These are phyloP conservation scores for Drosophila helvetica DNA, from an alignment of 2,888 invertebrate genomes.

Conservation along the genomic window DNA sequence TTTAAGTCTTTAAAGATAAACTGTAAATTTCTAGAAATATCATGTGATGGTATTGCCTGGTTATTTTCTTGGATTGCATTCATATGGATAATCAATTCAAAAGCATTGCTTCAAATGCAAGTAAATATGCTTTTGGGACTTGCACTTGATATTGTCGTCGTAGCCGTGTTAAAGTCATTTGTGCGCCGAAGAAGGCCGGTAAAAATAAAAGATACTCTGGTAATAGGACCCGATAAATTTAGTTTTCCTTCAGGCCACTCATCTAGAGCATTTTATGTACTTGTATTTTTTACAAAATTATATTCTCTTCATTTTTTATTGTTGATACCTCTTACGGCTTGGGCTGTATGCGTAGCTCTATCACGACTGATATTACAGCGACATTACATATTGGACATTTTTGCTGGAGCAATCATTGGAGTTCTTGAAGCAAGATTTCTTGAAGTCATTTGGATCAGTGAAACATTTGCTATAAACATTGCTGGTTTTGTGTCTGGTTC, in stretches of 20 bases:
- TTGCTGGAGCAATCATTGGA: conserved; percentile 90
- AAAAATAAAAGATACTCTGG: conserved; percentile 87
- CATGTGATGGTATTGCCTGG: conserved; percentile 96
- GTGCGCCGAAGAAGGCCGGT: conserved; percentile 92
- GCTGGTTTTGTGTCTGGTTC: conserved; percentile 64
- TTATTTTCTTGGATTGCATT: conserved; percentile 90
- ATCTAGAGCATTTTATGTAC: conserved; percentile 91
- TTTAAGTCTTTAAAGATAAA: conserved; percentile 78
- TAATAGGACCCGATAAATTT: conserved; percentile 93
- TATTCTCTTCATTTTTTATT: conserved; percentile 87
- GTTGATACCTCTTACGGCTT: conserved; percentile 88
- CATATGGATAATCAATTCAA: conserved; percentile 90
- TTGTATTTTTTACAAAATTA: conserved; percentile 88
- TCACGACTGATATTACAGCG: conserved; percentile 93
- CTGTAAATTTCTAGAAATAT: conserved; percentile 85
- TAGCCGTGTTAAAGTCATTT: conserved; percentile 91
- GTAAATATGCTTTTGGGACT: conserved; percentile 93
- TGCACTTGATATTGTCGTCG: conserved; percentile 90
- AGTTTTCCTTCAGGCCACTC: conserved; percentile 98
- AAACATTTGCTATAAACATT: conserved; percentile 75
- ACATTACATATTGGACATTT: conserved; percentile 94
- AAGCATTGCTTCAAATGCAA: conserved; percentile 90
- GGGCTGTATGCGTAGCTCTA: conserved; percentile 90
- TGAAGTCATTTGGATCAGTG: conserved; percentile 88
- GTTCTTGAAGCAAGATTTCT: conserved; percentile 88